Evolutionary conservation across 2,113 vertebrate genomes (phyloP).

Genomic region (Numida meleagris): DNA sequence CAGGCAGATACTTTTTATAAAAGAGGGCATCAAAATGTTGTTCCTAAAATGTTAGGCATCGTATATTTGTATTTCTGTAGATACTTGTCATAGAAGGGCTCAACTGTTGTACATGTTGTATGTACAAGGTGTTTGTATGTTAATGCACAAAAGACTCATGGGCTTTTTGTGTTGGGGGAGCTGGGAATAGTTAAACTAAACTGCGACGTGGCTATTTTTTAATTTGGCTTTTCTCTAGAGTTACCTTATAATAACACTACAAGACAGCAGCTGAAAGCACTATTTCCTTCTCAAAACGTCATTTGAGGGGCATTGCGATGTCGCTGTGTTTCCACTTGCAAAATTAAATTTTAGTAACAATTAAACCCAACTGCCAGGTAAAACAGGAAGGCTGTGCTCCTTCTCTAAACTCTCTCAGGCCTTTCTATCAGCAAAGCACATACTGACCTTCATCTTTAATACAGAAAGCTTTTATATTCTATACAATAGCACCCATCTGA

Average conservation of each 20-base stretch:
- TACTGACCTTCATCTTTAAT: slow-evolving; percentile 42
- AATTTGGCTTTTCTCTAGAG: neutral
- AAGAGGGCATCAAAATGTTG: slow-evolving; percentile 58
- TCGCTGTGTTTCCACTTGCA: neutral
- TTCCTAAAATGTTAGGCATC: slow-evolving; percentile 70
- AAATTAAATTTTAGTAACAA: neutral
- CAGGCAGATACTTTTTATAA: slow-evolving; percentile 66
- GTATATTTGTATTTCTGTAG: slow-evolving; percentile 58
- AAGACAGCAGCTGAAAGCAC: neutral
- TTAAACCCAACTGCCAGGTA: neutral
- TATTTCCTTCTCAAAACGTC: neutral
- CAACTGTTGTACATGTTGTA: slow-evolving; percentile 43
- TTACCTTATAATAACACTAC: neutral
- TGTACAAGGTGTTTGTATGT: slow-evolving; percentile 51
- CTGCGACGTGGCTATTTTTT: neutral
- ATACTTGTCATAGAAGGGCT: slow-evolving; percentile 65
- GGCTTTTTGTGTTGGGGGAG: neutral
- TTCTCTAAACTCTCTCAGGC: slow-evolving; percentile 51
- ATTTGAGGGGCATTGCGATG: neutral
- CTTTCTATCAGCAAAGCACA: slow-evolving; percentile 48
- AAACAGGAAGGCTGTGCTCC: slow-evolving; percentile 18
- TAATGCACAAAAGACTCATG: slow-evolving; percentile 31
- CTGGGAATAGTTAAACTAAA: neutral
- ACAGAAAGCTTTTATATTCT: slow-evolving; percentile 51
- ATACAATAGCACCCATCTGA: slow-evolving; percentile 35